Evolutionary conservation across 2,797 vertebrate species (phyloP), one percentile per base, ranked within the genome.

Genomic region (Pseudomugil gertrudae): DNA sequence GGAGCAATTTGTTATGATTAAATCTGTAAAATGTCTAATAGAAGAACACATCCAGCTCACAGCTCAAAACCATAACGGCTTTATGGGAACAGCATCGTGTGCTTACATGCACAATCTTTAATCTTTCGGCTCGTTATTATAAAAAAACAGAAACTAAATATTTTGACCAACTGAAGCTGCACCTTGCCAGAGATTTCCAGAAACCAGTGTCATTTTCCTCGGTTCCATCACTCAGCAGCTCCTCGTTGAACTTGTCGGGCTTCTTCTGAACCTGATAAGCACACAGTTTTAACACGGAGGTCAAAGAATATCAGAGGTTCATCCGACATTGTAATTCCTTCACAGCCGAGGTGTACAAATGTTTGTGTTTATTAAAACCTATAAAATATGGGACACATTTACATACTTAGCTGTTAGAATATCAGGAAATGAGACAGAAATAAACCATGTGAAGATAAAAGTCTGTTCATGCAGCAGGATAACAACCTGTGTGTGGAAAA

Each of bases 131-230:
- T 33, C 4, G 10, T 33, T 14, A 9, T 19, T 27, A 17, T 32
- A 30, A 13, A 6, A 21, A 21, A 55, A 4, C 27, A n/a, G 8
- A 9, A 30, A 29, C 5, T 29, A 52, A n/a, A 54, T 17, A 15
- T 24, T 38, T 21, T 21, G 43, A 6, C 23, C 0, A 4, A 40
- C 43, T 33, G 4, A 17, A 51, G 23, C 2, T 17, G 80, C 90
- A 98, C 98, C 97, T 96, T 90, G 95, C 94, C 65, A 99, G 92
- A 69, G 98, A 98, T 38, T 96, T 95, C 98, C 98, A 99, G 90
- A 99, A 98, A 80, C 98, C 96, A 1, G 95, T 91, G 65, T 98
- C 96, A 2, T 94, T 94, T 65, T 98, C 98, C 69, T 79, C 94
- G 1, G 92, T 93, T 38, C 89, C 95, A 3, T 98, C 97, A 56